These are phyloP conservation scores for Odontomyia ornata DNA, from an alignment of 2,888 invertebrate genomes.

Conservation along the genomic window DNA sequence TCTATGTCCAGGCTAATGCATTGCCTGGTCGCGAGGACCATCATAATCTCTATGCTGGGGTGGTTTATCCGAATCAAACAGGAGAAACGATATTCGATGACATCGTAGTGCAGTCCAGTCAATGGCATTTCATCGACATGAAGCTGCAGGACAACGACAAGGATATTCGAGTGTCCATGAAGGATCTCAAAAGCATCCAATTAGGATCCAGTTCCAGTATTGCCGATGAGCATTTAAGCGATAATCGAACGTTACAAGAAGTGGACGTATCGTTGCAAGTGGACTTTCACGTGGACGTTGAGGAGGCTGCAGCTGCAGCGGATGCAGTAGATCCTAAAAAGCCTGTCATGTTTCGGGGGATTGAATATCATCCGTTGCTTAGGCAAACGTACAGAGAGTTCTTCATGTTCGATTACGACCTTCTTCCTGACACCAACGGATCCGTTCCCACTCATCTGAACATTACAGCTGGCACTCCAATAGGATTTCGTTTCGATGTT, in stretches of 20 bases:
- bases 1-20: conserved; percentile 67
- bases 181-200: conserved; percentile 23
- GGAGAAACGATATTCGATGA: conserved; percentile 63
- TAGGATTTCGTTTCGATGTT: conserved; percentile 75
- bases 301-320: conserved; percentile 29
- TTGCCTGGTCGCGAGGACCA: conserved; percentile 64
- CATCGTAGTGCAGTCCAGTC: conserved; percentile 68
- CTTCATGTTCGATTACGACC: conserved; percentile 79
- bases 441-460: conserved; percentile 74
- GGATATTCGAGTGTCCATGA: conserved; percentile 25
- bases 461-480: conserved; percentile 71
- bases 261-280: conserved; percentile 57
- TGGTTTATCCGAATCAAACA: conserved; percentile 65
- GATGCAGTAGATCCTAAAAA: conserved; percentile 52
- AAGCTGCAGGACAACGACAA: conserved; percentile 54
- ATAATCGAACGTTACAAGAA: conserved; percentile 50
- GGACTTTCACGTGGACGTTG: conserved; percentile 54
- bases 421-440: conserved; percentile 71
- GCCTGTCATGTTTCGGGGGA: conserved; percentile 55
- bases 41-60: conserved; percentile 65
- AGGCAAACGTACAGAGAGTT: conserved; percentile 76
- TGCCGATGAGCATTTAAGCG: conserved; percentile 7
- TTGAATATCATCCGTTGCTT: conserved; percentile 63
- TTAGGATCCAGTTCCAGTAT: conserved; percentile 25
- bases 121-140: conserved; percentile 70